Conservation (phyloP, 1,140 invertebrate species). For the Solenopsis fugax region DNA sequence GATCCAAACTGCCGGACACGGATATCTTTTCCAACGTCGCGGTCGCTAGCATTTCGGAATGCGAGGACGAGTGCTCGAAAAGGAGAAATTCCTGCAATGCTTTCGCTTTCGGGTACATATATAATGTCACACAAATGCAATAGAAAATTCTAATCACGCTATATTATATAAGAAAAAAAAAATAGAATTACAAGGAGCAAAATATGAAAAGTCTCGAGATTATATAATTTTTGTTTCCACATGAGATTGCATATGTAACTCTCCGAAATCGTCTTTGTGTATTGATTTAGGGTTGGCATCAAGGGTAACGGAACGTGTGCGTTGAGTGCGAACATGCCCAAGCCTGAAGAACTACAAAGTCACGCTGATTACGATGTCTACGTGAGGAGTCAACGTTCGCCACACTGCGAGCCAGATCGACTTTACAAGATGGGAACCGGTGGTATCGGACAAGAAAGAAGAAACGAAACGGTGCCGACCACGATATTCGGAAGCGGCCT, state of each 20-base stretch:
- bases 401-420: slow-evolving; percentile 71
- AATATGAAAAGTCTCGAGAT: not conserved
- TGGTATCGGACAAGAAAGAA: not conserved
- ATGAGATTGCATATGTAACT: not conserved
- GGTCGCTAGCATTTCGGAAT: slow-evolving; percentile 79
- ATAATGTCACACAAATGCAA: not conserved
- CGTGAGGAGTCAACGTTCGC: slow-evolving; percentile 78
- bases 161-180: not conserved
- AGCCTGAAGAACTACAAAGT: slow-evolving; percentile 82
- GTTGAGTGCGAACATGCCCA: slow-evolving; percentile 84
- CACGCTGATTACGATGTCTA: slow-evolving; percentile 89
- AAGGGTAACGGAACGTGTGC: slow-evolving; percentile 89
- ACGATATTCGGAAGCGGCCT: slow-evolving; percentile 44
- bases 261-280: not conserved
- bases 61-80: slow-evolving; percentile 81
- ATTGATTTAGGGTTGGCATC: slow-evolving; percentile 86
- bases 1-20: slow-evolving; percentile 76
- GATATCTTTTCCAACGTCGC: slow-evolving; percentile 73
- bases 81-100: slow-evolving; percentile 77
- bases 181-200: not conserved
- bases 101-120: slow-evolving; percentile 83
- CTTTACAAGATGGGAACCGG: slow-evolving; percentile 45
- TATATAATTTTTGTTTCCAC: not conserved
- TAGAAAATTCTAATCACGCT: not conserved
- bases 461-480: slow-evolving; percentile 30